These are phyloP conservation scores for Drymodes brunneopygia DNA, from an alignment of 2,113 vertebrate species.

Conservation along the genomic window DNA sequence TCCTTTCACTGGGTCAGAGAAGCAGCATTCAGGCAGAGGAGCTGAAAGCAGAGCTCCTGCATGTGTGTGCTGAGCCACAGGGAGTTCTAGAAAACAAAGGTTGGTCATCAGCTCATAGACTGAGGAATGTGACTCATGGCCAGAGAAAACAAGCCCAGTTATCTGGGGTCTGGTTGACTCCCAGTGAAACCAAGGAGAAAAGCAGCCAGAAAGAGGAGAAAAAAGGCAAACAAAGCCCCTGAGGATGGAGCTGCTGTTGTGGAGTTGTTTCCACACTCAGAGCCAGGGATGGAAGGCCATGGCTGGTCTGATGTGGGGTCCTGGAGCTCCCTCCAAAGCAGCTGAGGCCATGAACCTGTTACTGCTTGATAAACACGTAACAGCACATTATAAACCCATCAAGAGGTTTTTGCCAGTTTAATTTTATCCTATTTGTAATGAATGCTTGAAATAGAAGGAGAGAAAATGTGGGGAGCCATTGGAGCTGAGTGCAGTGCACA, in stretches of 20 bases:
- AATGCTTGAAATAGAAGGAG: neutral
- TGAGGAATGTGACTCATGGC: neutral
- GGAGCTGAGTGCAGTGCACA: neutral
- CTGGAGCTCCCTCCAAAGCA: neutral
- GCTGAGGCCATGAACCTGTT: accelerated
- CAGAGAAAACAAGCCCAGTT: neutral
- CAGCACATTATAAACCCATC: neutral
- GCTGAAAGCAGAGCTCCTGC: neutral
- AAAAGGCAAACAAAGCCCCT: neutral
- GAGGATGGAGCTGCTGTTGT: neutral
- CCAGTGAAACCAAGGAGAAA: neutral
- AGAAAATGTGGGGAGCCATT: neutral
- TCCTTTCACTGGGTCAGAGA: neutral
- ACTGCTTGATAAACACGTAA: neutral
- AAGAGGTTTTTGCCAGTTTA: neutral
- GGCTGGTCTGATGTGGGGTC: neutral
- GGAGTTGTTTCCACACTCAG: neutral
- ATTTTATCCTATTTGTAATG: neutral
- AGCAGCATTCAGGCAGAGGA: neutral
- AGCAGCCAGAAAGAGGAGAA: neutral
- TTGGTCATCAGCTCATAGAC: accelerated
- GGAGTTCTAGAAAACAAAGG: neutral
- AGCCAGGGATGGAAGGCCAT: neutral
- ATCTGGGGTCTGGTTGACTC: neutral
- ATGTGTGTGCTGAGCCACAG: neutral